Evolutionary conservation across 2,888 invertebrate species (phyloP).

Genomic region (Argyresthia goedartella): DNA sequence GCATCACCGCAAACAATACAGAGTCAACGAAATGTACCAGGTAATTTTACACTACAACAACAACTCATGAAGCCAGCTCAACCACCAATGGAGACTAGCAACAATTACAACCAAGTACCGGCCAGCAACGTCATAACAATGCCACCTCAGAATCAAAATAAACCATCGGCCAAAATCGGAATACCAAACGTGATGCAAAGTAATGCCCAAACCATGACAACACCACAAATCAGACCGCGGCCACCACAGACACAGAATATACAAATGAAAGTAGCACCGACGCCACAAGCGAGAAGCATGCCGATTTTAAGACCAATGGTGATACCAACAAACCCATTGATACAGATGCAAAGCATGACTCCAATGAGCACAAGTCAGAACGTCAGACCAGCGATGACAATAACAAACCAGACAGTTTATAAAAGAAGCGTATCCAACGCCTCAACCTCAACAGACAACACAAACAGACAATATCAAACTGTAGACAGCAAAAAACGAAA

Average conservation of each 20-base stretch:
- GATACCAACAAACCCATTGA: not conserved
- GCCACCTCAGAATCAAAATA: not conserved
- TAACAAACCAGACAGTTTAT: not conserved
- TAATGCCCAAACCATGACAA: not conserved
- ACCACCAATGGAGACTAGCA: not conserved
- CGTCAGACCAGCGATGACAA: not conserved
- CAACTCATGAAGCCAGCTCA: not conserved
- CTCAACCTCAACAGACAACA: not conserved
- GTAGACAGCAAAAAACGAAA: slow-evolving; percentile 38
- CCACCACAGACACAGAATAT: not conserved
- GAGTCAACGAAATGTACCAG: slow-evolving; percentile 2
- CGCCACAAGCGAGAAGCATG: not conserved
- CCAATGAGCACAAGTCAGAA: not conserved
- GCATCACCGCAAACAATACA: slow-evolving; percentile 6
- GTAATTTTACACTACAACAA: slow-evolving; percentile 11
- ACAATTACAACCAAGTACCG: not conserved
- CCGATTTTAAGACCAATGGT: not conserved
- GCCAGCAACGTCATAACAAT: not conserved
- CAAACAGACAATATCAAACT: slow-evolving; percentile 9
- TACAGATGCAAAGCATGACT: not conserved
- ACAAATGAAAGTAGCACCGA: not conserved
- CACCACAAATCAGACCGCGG: not conserved
- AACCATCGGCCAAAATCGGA: not conserved
- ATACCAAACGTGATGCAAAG: not conserved
- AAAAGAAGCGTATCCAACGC: not conserved